phyloP scores from a whole-genome alignment of 2,797 vertebrate species.

The Merluccius polli region DNA sequence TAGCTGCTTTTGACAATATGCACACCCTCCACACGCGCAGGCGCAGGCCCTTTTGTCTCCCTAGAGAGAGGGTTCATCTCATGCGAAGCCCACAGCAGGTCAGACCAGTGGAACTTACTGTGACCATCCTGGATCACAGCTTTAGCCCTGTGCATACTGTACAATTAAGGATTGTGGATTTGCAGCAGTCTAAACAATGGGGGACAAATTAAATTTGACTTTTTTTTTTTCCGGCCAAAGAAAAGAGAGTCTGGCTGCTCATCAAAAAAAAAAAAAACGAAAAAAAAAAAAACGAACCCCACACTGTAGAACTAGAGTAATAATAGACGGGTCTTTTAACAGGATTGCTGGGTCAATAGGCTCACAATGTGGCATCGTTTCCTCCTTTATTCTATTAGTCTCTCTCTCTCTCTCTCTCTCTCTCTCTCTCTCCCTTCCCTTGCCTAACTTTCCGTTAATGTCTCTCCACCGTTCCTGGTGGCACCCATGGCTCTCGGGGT shows the following conservation, averaged over 20 bases:
- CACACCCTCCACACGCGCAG: constrained; percentile 54
- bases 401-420: constrained; percentile 22
- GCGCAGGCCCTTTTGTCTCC: constrained; percentile 64
- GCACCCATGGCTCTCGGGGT: constrained; percentile 5
- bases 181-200: constrained; percentile 72
- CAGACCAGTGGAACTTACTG: constrained; percentile 53
- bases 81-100: constrained; percentile 67
- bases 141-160: constrained; percentile 59
- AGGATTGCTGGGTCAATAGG: constrained; percentile 68
- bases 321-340: constrained; percentile 65
- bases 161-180: constrained; percentile 72
- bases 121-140: constrained; percentile 63
- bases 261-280: constrained; percentile 59
- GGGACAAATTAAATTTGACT: constrained; percentile 75
- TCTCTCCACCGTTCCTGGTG: neutral
- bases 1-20: constrained; percentile 67
- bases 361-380: constrained; percentile 59
- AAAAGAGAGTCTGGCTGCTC: constrained; percentile 49
- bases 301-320: constrained; percentile 54
- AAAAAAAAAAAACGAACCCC: neutral
- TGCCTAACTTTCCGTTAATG: neutral
- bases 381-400: constrained; percentile 65
- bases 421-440: constrained; percentile 24
- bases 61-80: constrained; percentile 57
- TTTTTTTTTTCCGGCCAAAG: constrained; percentile 63